A percentile compares a stretch with the other conserved stretches of the same genome.
Evolutionary conservation across 2,888 invertebrate species (phyloP).

Genomic region (Tipula vernalis): DNA sequence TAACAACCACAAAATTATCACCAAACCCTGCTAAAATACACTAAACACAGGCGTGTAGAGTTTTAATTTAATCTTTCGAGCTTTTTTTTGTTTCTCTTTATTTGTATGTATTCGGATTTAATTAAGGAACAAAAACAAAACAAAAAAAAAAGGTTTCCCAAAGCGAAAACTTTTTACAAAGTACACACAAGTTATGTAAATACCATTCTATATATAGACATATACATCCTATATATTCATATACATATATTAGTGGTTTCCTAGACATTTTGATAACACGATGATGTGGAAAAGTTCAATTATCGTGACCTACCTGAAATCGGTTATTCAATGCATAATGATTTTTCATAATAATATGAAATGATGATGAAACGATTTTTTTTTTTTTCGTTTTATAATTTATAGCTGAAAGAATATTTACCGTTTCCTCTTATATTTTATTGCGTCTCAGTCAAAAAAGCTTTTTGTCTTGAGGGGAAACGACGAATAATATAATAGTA

Average conservation of each 20-base stretch:
- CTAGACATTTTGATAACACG: not conserved
- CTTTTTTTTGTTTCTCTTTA: not conserved
- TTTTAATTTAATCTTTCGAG: not conserved
- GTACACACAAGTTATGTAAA: not conserved
- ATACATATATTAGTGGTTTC: not conserved
- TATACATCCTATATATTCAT: not conserved
- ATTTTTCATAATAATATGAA: not conserved
- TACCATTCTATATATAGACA: not conserved
- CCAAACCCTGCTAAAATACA: not conserved
- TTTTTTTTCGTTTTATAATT: not conserved
- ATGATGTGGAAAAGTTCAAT: not conserved
- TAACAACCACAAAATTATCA: not conserved
- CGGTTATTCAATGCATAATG: not conserved
- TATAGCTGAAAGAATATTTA: not conserved
- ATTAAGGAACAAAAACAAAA: not conserved
- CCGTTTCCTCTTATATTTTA: not conserved
- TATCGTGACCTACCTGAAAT: not conserved
- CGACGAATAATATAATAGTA: not conserved
- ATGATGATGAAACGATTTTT: not conserved
- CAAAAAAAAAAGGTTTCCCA: not conserved
- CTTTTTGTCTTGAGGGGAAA: not conserved
- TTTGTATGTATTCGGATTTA: not conserved
- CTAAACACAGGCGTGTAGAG: not conserved
- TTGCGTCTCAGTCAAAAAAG: not conserved
- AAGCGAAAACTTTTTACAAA: not conserved